These are phyloP conservation scores for Apamea epomidion DNA, from an alignment of 2,888 invertebrate genomes.

Conservation along the genomic window DNA sequence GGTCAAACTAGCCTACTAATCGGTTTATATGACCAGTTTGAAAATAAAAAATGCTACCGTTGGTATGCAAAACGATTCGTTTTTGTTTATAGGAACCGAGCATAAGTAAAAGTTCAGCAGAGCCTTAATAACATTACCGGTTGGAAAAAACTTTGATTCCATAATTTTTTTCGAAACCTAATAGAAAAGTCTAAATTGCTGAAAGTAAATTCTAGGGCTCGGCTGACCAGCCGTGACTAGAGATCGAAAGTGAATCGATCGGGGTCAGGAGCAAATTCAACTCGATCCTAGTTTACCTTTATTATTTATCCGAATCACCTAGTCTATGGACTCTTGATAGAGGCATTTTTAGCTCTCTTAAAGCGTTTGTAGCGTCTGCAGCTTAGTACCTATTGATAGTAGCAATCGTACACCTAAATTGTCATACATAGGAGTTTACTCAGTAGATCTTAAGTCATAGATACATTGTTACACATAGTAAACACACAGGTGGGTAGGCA, in stretches of 20 bases:
- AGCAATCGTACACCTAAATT: not conserved
- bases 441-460: not conserved
- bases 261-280: slow-evolving; percentile 24
- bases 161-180: not conserved
- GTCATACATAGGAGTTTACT: not conserved
- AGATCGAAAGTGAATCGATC: slow-evolving; percentile 46
- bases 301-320: slow-evolving; percentile 32
- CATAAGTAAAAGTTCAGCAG: not conserved
- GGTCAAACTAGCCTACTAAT: not conserved
- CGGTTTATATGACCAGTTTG: not conserved
- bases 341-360: not conserved
- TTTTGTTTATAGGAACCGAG: not conserved
- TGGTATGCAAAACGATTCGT: not conserved
- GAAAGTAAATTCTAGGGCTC: slow-evolving; percentile 19
- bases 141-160: not conserved
- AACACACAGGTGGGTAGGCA: slow-evolving; percentile 1
- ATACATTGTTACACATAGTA: slow-evolving; percentile 12
- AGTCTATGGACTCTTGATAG: slow-evolving; percentile 9
- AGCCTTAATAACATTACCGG: not conserved
- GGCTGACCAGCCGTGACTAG: slow-evolving; percentile 17
- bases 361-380: not conserved
- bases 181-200: slow-evolving; percentile 2
- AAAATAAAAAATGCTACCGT: not conserved
- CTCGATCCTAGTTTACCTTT: slow-evolving; percentile 15
- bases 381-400: too few species aligned